Evolutionary conservation across 1,140 invertebrate species (phyloP).

Genomic region (Littorina saxatilis): DNA sequence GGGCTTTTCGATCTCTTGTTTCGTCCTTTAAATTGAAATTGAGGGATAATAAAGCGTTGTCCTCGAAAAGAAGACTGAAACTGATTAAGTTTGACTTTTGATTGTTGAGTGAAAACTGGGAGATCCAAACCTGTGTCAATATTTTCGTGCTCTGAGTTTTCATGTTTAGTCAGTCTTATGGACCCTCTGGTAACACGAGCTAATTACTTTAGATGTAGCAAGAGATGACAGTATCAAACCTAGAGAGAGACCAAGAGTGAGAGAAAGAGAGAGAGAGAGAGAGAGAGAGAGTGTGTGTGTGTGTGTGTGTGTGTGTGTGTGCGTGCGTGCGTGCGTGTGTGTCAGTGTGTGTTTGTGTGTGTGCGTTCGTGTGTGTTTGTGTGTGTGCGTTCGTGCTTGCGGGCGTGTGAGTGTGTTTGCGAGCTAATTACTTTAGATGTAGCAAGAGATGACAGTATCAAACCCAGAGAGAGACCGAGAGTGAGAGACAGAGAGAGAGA

Average conservation of each 20-base stretch:
- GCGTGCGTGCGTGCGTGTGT: conserved; percentile 8
- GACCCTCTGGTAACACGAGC: too few species aligned
- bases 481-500: too few species aligned
- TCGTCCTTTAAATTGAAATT: conserved; percentile 5
- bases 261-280: neutral
- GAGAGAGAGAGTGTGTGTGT: neutral
- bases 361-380: neutral
- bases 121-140: neutral
- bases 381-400: neutral
- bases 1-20: neutral
- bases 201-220: too few species aligned
- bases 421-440: too few species aligned
- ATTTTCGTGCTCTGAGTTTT: neutral
- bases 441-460: too few species aligned
- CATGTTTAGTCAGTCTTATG: neutral
- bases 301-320: conserved; percentile 22
- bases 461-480: neutral
- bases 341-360: neutral
- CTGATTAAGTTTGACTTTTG: conserved; percentile 7
- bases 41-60: conserved; percentile 7
- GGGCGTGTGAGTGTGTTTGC: neutral
- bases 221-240: too few species aligned
- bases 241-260: neutral
- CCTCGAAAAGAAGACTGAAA: neutral
- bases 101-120: neutral